Percentiles rank a stretch among this genome's conserved stretches.
phyloP scores from a whole-genome alignment of 2,113 vertebrate species.

The Capra hircus region DNA sequence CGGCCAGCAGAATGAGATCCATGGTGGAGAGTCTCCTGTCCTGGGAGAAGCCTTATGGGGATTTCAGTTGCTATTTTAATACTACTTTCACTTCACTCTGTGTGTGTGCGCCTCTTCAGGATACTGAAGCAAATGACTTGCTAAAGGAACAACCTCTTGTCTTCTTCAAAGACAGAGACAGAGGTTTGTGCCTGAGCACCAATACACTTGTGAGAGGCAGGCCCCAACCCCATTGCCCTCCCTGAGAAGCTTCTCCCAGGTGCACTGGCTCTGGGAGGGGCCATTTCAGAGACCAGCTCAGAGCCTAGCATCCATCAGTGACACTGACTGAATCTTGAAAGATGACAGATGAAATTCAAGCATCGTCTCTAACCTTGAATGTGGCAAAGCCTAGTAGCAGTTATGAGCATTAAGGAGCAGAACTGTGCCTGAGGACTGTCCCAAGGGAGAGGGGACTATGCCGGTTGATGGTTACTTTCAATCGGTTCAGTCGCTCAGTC shows the following conservation, averaged over 20 bases:
- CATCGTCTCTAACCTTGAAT: background rate
- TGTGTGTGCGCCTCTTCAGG: background rate
- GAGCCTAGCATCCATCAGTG: background rate
- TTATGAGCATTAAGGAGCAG: too few relatives aligned
- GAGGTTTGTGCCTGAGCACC: background rate
- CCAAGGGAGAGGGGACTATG: background rate
- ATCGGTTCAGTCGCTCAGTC: background rate
- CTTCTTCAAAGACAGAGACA: background rate
- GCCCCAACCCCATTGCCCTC: background rate
- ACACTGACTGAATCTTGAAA: background rate
- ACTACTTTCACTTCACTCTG: background rate
- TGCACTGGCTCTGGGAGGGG: fast-evolving
- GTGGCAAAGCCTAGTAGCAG: background rate
- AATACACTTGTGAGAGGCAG: fast-evolving
- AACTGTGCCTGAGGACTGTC: background rate
- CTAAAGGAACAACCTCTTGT: background rate
- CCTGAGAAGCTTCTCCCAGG: background rate
- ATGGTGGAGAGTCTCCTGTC: background rate
- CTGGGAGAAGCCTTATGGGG: background rate
- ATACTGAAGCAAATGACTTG: background rate
- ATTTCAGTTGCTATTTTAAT: background rate
- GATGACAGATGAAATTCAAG: background rate
- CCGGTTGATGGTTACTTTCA: background rate
- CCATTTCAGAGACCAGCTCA: background rate
- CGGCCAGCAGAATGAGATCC: background rate